These are phyloP conservation scores for Cephus pulcher DNA, from an alignment of 2,888 invertebrate genomes.

Conservation along the genomic window DNA sequence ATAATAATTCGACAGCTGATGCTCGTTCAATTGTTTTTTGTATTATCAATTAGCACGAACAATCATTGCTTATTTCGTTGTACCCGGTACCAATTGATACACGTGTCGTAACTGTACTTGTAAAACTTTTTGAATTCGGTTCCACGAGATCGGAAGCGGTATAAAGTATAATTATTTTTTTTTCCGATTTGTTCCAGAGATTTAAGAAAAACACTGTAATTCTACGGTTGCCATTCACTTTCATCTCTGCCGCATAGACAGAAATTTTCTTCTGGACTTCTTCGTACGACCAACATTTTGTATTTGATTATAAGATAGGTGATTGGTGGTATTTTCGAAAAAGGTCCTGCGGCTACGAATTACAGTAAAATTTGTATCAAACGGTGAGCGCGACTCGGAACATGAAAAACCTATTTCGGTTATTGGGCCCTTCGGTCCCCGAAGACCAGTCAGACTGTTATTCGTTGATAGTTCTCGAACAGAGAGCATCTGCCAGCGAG, in stretches of 20 bases:
- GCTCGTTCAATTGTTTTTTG: neutral
- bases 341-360: neutral
- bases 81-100: neutral
- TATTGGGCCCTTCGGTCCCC: constrained; percentile 9
- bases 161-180: neutral
- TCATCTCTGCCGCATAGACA: neutral
- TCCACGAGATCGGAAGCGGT: neutral
- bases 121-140: neutral
- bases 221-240: neutral
- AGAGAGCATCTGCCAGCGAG: constrained; percentile 33
- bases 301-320: neutral
- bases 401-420: constrained; percentile 41
- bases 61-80: neutral
- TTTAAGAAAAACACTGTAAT: neutral
- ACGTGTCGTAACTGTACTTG: neutral
- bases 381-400: constrained; percentile 22
- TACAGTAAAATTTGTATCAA: constrained; percentile 3
- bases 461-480: neutral
- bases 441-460: neutral
- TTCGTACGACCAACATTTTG: neutral
- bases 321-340: neutral
- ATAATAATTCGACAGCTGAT: neutral
- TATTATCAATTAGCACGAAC: neutral
- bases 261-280: neutral
- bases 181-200: neutral